Conservation (phyloP, 1,140 invertebrate genomes). For the Liolophura sinensis region DNA sequence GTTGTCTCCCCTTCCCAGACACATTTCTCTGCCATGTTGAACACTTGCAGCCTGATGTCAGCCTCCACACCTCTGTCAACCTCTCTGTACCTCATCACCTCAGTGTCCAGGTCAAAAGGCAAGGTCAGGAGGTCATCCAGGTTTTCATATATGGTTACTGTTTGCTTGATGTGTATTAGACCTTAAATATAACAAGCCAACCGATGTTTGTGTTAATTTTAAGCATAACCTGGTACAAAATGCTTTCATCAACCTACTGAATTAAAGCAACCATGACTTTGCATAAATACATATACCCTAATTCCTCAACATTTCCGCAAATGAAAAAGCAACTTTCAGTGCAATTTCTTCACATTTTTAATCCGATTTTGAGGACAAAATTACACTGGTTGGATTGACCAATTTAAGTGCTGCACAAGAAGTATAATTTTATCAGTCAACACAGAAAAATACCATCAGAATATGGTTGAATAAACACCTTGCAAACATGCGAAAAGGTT, state of each 20-base stretch:
- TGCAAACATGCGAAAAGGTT: too few species aligned
- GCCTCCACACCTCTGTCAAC: conserved; percentile 23
- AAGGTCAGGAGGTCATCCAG: conserved; percentile 15
- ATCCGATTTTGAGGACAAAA: too few species aligned
- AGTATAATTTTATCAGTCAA: too few species aligned
- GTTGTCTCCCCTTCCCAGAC: conserved; percentile 24
- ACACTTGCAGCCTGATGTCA: conserved; percentile 10
- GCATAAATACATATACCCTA: not conserved
- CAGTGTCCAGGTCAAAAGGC: conserved; percentile 7
- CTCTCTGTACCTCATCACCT: conserved; percentile 14
- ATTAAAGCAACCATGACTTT: not conserved
- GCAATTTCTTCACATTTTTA: too few species aligned
- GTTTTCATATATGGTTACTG: conserved; percentile 13
- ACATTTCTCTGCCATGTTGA: conserved; percentile 6
- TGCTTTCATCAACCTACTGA: not conserved
- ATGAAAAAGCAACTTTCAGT: too few species aligned
- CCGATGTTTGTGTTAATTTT: not conserved
- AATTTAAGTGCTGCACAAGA: too few species aligned
- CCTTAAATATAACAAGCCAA: conserved; percentile 13
- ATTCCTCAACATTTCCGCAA: too few species aligned
- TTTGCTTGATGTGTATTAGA: conserved; percentile 26
- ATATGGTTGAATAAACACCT: too few species aligned
- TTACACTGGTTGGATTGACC: too few species aligned
- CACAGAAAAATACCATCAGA: too few species aligned
- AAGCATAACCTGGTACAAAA: not conserved